Base-by-base conservation (phyloP, 2,888 invertebrate genomes). In the Lottia scabra region DNA sequence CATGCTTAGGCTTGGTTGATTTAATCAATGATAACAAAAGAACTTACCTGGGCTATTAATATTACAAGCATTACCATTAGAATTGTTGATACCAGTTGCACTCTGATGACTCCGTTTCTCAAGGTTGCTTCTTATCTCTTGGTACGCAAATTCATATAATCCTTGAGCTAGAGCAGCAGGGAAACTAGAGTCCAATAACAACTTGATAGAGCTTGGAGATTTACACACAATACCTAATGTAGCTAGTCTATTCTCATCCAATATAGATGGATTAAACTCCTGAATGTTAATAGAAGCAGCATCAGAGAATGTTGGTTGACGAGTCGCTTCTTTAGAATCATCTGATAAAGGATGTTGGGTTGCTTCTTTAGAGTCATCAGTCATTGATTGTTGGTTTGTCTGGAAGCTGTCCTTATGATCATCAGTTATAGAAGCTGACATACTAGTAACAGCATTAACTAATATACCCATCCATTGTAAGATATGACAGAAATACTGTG, bases 201-300 rank as follows among this genome's bases (percentile, higher is more conserved):
- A 93, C 81, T 92, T 92, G 23, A 95, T 93, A 68, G 95, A 94
- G 30, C 93, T 92, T 0, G 94, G 93, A 2, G 96, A 96, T 90
- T 95, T 93, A 83, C 95, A 94, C 10, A 94, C 94, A 77, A 94
- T 91, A 0, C 95, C 95, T 30, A 96, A 92, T 1, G 94, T 95
- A 84, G 93, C 92, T 80, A 96, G 91, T 87, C 94, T 93, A 48
- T 81, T 75, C 68, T 86, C 84, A 70, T 87, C 86, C 56, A 88
- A 76, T 74, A 81, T 80, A 78, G 87, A 80, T 73, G 83, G 81
- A 65, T 81, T 76, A 48, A 87, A 80, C 46, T 85, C 85, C 67
- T 85, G 84, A n/a, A 83, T 69, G 6, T 74, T 73, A 19, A 80
- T 68, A 10, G 78, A 74, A 23, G 75, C 74, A 65, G 74, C 72